Base-by-base conservation (phyloP, 2,888 invertebrate genomes). In the Itoplectis maculator region DNA sequence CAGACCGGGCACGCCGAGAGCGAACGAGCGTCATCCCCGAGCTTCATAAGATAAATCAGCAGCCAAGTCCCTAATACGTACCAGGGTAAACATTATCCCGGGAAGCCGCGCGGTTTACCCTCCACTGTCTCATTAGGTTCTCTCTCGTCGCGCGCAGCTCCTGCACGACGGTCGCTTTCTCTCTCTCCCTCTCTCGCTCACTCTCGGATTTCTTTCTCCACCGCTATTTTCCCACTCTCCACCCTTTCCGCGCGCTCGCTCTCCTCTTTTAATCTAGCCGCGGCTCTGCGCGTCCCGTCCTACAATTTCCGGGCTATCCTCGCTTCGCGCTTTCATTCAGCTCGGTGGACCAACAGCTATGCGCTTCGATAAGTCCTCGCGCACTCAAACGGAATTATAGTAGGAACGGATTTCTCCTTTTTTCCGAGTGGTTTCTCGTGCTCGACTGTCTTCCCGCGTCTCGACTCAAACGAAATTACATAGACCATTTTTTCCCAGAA, bases 101-200 rank as follows among this genome's bases (percentile, higher is more conserved):
- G 68, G 61, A 35, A 63, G 54, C 81, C 77, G 15, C 51, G 49
- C 61, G 37, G 73, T 77, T 81, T 81, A 73, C 73, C 73, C 72
- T 68, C 68, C 73, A 61, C 81, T 73, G 77, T 77, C 73, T 81
- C 81, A 81, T 81, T 77, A 81, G 61, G 61, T 37, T 73, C 61
- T 42, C 61, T 15, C 37, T 18, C 61, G 2, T 6, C 61, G 11
- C 47, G 1, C 47, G n/a, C 59, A 18, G 4, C 49, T 59, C 49
- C 63, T n/a, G n/a, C n/a, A n/a, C n/a, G n/a, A n/a, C n/a, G n/a
- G n/a, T n/a, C n/a, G n/a, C n/a, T n/a, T n/a, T n/a, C n/a, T n/a
- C n/a, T n/a, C 61, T 63, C 11, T 29, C 35, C 11, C 2, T 54
- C 35, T 49, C 40, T 65, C 56, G 54, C 29, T 76, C 37, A 13